Evolutionary conservation across 2,888 invertebrate genomes (phyloP), one percentile per base, ranked within the genome.

Genomic region (Rhagonycha lutea): DNA sequence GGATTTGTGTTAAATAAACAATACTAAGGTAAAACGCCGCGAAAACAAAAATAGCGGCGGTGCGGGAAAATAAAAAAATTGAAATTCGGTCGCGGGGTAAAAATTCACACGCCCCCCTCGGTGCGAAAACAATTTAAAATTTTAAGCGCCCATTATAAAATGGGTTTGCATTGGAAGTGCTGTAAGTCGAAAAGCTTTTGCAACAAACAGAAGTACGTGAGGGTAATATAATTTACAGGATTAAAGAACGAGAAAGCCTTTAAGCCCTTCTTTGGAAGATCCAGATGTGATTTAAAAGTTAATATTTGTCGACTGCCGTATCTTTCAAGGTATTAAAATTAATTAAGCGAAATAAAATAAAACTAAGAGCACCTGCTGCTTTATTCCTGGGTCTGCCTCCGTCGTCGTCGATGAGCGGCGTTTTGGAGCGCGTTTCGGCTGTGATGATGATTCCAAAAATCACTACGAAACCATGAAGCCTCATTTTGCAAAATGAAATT

Each of bases 361-460:
- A 76, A 60, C 72, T 69, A 69, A 65, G 82, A 83, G 78, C 81
- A 86, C 86, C 86, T 82, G 86, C 86, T 26, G 86, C 84, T 80
- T 85, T 86, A 78, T 86, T 86, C 79, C 84, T 83, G 14, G 83
- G 82, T 75, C 84, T 84, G 61, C 82, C 79, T 62, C 81, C 82
- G 60, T 85, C 86, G 28, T 86, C 86, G 72, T 85, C 85, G 28
- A 86, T 69, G 18, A 86, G 81, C n/a, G 86, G 86, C 68, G 85
- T 80, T 76, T 83, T 85, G 81, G 81, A 84, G 81, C 86, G 84
- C 61, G 76, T 81, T 18, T 76, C 74, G 61, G 74, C 68, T 24
- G 69, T 74, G 69, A 77, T 65, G 70, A 78, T 74, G 75, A 76
- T 72, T 14, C 68, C 26, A 32, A 76, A 71, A 70, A 79, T 63